These are phyloP conservation scores for Syndactyla subalaris DNA, from an alignment of 2,797 vertebrate genomes.

Conservation along the genomic window DNA sequence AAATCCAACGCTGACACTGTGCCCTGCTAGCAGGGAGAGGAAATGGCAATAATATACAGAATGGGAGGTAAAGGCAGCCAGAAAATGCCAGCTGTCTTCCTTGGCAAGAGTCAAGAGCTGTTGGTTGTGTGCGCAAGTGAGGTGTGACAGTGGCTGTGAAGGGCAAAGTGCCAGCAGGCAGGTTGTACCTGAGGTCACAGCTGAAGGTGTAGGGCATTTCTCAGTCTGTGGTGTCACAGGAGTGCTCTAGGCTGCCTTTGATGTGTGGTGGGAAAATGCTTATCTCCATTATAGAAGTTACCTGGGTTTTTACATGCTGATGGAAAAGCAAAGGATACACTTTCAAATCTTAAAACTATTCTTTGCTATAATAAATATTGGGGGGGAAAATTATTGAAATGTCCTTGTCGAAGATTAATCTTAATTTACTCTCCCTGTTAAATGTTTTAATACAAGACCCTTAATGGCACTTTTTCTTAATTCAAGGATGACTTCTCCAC, in stretches of 20 bases:
- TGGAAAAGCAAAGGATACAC: background rate
- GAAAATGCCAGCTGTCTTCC: background rate
- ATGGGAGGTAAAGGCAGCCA: background rate
- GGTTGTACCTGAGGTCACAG: background rate
- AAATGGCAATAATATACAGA: background rate
- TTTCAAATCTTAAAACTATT: background rate
- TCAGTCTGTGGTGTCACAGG: background rate
- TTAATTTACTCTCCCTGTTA: background rate
- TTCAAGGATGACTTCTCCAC: slow-evolving; percentile 70
- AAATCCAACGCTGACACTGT: background rate
- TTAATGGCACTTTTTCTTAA: background rate
- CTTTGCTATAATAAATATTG: accelerated
- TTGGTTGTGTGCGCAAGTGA: background rate
- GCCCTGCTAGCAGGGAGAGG: background rate
- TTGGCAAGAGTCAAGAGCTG: background rate
- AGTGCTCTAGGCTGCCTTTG: background rate
- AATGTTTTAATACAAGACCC: background rate
- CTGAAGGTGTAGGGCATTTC: background rate
- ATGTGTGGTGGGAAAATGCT: background rate
- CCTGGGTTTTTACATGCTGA: background rate
- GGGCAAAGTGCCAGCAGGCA: background rate
- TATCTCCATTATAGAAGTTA: accelerated
- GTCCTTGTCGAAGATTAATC: background rate
- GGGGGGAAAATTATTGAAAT: accelerated
- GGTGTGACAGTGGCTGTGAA: background rate